Base-by-base conservation (phyloP, 37 sponge, comb jelly and placozoan genomes). In the Oscarella lobularis region DNA sequence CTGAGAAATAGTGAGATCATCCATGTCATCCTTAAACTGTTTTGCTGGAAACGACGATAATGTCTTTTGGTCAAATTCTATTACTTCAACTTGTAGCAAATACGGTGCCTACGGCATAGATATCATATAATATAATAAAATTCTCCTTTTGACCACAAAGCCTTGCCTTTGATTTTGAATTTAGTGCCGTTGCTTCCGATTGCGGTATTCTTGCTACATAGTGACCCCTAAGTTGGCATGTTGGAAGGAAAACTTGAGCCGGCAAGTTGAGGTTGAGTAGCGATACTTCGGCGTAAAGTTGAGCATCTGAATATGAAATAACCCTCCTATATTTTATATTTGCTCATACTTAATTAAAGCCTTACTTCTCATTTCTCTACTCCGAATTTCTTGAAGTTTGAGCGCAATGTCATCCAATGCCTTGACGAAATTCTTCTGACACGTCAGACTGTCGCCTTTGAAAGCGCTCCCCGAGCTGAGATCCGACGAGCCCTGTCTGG, bases 241-340 rank as follows among this genome's bases (percentile, higher is more conserved):
- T 48, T 20, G 97, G 93, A 38, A 96, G 48, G 34, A 83, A 87
- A 38, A 96, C 85, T 3, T 92, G 81, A 20, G 98, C 93, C 29
- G 98, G 98, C 29, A 96, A 85, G 81, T 92, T 93, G 9, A 96
- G 81, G 72, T 93, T 96, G 30, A 96, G 72, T 67, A 88, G 91
- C 0, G 94, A 87, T 66, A 96, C 69, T 65, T 93, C 98, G 14
- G 91, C 93, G 73, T 88, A 85, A 36, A 96, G 74, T 83, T 96
- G 94, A 6, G 82, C 84, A 68, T 34, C 60, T 48, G 20, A 48
- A 48, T 20, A 48, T 27, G 9, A 48, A 9, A 20, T 36, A 9
- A 76, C 41, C n/a, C 74, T n/a, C n/a, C n/a, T n/a, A n/a, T n/a
- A n/a, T n/a, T n/a, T n/a, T n/a, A n/a, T n/a, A n/a, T n/a, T n/a